Evolutionary conservation across 2,888 invertebrate species (phyloP).

Genomic region (Drosophila kanekoi): DNA sequence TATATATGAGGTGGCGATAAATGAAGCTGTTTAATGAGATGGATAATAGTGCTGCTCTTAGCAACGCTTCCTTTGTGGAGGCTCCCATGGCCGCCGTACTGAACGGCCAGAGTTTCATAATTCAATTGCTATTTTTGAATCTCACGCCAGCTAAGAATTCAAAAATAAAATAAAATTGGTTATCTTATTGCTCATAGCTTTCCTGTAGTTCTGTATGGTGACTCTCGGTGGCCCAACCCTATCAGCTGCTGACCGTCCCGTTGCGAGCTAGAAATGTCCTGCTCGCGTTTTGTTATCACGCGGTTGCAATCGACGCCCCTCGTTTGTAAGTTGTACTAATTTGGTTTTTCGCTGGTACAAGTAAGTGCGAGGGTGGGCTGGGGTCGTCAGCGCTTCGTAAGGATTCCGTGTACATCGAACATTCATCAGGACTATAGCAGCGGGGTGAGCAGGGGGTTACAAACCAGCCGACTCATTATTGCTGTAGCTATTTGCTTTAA

Average conservation of each 20-base stretch:
- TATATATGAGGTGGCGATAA: slow-evolving; percentile 26
- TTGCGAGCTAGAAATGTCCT: slow-evolving; percentile 15
- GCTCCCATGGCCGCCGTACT: slow-evolving; percentile 36
- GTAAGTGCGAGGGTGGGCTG: slow-evolving; percentile 19
- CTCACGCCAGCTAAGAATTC: slow-evolving; percentile 8
- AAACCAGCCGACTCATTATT: slow-evolving; percentile 26
- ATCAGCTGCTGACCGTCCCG: slow-evolving; percentile 11
- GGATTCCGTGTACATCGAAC: slow-evolving; percentile 75
- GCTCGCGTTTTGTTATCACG: slow-evolving; percentile 54
- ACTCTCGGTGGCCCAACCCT: background rate
- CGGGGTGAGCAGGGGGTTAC: slow-evolving; percentile 4
- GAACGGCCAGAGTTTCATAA: background rate
- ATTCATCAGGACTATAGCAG: slow-evolving; percentile 68
- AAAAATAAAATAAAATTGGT: background rate
- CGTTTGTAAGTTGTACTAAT: slow-evolving; percentile 59
- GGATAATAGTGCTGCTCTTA: slow-evolving; percentile 47
- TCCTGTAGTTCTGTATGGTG: slow-evolving; percentile 7
- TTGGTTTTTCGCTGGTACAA: slow-evolving; percentile 46
- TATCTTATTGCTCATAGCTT: background rate
- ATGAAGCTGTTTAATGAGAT: slow-evolving; percentile 55
- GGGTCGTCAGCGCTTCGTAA: slow-evolving; percentile 50
- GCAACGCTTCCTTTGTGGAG: slow-evolving; percentile 56
- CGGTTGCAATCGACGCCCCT: slow-evolving; percentile 59
- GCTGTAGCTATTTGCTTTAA: slow-evolving; percentile 64
- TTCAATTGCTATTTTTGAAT: slow-evolving; percentile 11